These are phyloP conservation scores for Antheraea assamensis DNA, from an alignment of 2,888 invertebrate species.

Conservation along the genomic window DNA sequence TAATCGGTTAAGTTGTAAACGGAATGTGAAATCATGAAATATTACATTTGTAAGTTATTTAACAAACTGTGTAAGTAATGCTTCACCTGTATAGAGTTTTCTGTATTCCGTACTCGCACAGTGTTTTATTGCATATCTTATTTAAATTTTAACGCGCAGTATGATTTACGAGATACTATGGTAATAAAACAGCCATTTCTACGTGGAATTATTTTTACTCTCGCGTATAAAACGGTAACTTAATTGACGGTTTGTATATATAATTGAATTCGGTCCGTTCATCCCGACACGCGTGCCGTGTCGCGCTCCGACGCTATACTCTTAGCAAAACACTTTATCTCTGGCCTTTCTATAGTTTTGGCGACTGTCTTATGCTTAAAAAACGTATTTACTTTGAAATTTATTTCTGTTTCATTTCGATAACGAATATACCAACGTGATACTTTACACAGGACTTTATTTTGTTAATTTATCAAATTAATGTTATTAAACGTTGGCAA, in stretches of 20 bases:
- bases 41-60: too few relatives aligned
- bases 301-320: background rate
- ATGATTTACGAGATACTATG: background rate
- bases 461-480: too few relatives aligned
- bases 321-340: background rate
- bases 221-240: background rate
- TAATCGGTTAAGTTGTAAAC: too few relatives aligned
- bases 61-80: too few relatives aligned
- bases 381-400: background rate
- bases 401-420: background rate
- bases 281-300: background rate
- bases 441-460: too few relatives aligned
- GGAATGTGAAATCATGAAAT: too few relatives aligned
- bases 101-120: too few relatives aligned
- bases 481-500: background rate
- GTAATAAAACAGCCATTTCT: background rate
- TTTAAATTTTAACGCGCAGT: background rate
- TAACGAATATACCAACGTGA: background rate
- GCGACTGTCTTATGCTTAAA: background rate
- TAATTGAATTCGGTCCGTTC: background rate
- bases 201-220: background rate
- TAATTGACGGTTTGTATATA: background rate
- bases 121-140: background rate
- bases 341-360: background rate
- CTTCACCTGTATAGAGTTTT: too few relatives aligned